These are phyloP conservation scores for Pelosia muscerda DNA, from an alignment of 2,888 invertebrate genomes.

Conservation along the genomic window DNA sequence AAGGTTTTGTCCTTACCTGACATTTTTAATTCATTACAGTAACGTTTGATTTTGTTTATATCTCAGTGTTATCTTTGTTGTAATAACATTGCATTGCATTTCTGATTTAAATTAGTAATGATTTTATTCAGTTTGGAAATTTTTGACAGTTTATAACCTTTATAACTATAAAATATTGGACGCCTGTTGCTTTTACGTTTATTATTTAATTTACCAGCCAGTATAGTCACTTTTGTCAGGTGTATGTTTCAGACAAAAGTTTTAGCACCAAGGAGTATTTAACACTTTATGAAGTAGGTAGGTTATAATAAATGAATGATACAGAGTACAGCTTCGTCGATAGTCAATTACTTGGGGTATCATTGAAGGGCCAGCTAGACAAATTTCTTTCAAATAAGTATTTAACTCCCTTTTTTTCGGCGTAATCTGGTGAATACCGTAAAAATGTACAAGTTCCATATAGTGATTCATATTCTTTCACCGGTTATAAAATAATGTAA, in stretches of 20 bases:
- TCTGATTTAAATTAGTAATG: constrained; percentile 58
- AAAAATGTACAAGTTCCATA: too few species aligned
- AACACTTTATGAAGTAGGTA: neutral
- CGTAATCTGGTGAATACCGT: too few species aligned
- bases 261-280: neutral
- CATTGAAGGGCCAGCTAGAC: neutral
- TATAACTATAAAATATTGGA: constrained; percentile 23
- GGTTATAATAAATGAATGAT: neutral
- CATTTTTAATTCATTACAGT: constrained; percentile 73
- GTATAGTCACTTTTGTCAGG: constrained; percentile 11
- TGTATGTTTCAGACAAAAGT: constrained; percentile 7
- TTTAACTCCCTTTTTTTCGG: too few species aligned
- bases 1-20: constrained; percentile 62
- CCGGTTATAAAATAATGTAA: neutral
- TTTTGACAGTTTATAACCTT: constrained; percentile 67
- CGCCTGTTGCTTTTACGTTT: constrained; percentile 16
- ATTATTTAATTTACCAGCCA: constrained; percentile 14
- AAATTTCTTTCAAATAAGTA: too few species aligned
- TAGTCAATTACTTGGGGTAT: neutral
- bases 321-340: neutral
- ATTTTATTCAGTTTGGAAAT: constrained; percentile 61
- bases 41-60: constrained; percentile 52
- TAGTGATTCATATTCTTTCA: neutral
- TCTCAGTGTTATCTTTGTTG: constrained; percentile 51
- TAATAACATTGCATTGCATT: constrained; percentile 65